Percentiles rank a stretch among this genome's conserved stretches.
Evolutionary conservation across 2,797 vertebrate genomes (phyloP).

Genomic region (Epinephelus coioides): DNA sequence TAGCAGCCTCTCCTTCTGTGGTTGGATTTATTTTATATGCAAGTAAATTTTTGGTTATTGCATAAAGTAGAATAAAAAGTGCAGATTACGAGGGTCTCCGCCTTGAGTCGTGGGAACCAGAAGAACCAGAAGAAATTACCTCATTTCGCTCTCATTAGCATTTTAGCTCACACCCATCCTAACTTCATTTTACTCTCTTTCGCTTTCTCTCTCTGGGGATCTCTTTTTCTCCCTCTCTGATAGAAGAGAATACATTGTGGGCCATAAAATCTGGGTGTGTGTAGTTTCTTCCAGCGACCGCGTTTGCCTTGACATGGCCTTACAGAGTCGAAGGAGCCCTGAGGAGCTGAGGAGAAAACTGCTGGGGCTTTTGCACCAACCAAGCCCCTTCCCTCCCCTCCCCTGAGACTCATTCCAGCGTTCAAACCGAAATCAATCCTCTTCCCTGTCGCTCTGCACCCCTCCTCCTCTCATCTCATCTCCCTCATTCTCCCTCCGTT

Average conservation of each 20-base stretch:
- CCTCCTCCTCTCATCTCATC: slow-evolving; percentile 32
- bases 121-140: slow-evolving; percentile 38
- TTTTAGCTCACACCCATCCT: slow-evolving; percentile 56
- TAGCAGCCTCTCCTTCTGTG: background rate
- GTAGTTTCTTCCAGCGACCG: slow-evolving; percentile 6
- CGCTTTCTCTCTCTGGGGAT: slow-evolving; percentile 21
- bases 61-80: slow-evolving; percentile 21
- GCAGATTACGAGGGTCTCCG: slow-evolving; percentile 1
- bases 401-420: slow-evolving; percentile 57
- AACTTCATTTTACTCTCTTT: slow-evolving; percentile 46
- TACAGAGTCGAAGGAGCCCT: background rate
- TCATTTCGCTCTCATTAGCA: slow-evolving; percentile 67
- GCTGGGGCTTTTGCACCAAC: slow-evolving; percentile 28
- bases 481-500: slow-evolving; percentile 24
- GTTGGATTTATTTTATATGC: slow-evolving; percentile 3
- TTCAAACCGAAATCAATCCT: slow-evolving; percentile 74
- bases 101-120: slow-evolving; percentile 31
- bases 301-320: slow-evolving; percentile 18
- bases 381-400: slow-evolving; percentile 22
- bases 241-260: slow-evolving; percentile 34
- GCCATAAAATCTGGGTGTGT: slow-evolving; percentile 54
- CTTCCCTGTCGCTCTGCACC: slow-evolving; percentile 33
- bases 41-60: background rate
- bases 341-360: slow-evolving; percentile 21
- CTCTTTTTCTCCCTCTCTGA: slow-evolving; percentile 25